Evolutionary conservation across 2,888 invertebrate genomes (phyloP).

Genomic region (Pterobdella sp.): DNA sequence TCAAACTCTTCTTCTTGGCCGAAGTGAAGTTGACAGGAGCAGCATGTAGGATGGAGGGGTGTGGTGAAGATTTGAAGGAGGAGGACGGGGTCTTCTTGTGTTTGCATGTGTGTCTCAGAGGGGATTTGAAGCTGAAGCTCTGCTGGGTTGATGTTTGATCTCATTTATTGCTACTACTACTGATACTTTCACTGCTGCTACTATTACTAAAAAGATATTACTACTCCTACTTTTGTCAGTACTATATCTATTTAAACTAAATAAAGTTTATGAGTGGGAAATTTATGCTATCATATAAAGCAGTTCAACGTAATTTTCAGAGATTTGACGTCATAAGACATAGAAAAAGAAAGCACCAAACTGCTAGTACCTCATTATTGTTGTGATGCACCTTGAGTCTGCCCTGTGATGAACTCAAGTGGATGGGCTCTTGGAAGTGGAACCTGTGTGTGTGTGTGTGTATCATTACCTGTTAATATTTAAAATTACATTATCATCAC

Average conservation of each 20-base stretch:
- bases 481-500: no score
- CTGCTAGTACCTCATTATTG: background rate
- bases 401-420: background rate
- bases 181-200: no score
- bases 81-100: background rate
- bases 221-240: no score
- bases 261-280: no score
- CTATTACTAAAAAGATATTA: no score
- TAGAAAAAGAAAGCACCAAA: background rate
- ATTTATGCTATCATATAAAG: no score
- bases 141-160: no score
- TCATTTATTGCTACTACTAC: no score
- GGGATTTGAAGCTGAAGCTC: conserved; percentile 8
- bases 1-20: background rate
- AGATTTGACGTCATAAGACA: background rate
- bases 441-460: no score
- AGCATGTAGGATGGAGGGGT: background rate
- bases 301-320: no score
- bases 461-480: no score
- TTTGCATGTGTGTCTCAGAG: background rate
- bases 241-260: no score
- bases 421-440: background rate
- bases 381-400: background rate
- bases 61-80: background rate
- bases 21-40: background rate